Conservation (phyloP, 2,797 vertebrate species). For the Cynodonichthys magdalenae region DNA sequence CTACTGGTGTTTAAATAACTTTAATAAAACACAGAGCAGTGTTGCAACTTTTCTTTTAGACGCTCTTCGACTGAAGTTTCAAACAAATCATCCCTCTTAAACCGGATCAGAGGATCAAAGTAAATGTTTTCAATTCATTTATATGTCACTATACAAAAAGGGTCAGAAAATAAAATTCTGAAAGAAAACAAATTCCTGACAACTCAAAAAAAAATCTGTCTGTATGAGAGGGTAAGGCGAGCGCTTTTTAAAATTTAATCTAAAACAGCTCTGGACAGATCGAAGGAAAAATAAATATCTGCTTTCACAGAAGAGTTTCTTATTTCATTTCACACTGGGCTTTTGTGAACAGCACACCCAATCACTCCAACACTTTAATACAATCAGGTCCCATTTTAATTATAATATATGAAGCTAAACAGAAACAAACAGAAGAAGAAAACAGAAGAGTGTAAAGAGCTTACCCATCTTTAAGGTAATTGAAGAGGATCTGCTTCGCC, state of each 20-base stretch:
- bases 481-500: constrained; percentile 96
- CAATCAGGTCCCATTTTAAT: constrained; percentile 3
- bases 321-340: constrained; percentile 6
- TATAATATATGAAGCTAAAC: constrained; percentile 4
- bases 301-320: constrained; percentile 37
- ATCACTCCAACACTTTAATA: constrained; percentile 18
- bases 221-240: constrained; percentile 46
- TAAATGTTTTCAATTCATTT: constrained; percentile 17
- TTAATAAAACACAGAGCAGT: background rate
- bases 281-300: constrained; percentile 37
- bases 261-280: constrained; percentile 62
- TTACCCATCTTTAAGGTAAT: constrained; percentile 97
- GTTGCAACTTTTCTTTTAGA: background rate
- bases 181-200: constrained; percentile 55
- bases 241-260: constrained; percentile 70
- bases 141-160: constrained; percentile 20
- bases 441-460: constrained; percentile 29
- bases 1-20: background rate
- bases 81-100: constrained; percentile 25
- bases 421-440: background rate
- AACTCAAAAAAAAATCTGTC: constrained; percentile 52
- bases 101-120: constrained; percentile 7
- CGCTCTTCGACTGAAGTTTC: constrained; percentile 27
- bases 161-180: constrained; percentile 38
- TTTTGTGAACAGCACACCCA: constrained; percentile 10